Percentiles rank a stretch among this genome's conserved stretches.
Conservation (phyloP, 1,140 invertebrate species). For the Zaprionus inermis region DNA sequence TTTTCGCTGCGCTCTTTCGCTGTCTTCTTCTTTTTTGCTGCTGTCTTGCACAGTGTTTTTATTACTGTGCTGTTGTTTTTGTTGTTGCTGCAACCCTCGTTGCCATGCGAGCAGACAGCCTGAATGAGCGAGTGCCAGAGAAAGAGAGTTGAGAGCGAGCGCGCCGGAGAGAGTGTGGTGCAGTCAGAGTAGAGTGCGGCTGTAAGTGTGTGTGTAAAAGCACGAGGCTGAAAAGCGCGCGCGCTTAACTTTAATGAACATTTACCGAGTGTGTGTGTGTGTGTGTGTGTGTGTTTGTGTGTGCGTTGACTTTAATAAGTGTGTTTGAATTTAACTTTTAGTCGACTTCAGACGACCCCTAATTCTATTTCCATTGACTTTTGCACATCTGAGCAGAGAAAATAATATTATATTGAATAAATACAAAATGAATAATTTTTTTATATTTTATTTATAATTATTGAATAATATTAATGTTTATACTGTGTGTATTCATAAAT, state of each 20-base stretch:
- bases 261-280: conserved; percentile 12
- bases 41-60: conserved; percentile 52
- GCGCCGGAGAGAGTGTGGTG: neutral
- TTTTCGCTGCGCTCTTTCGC: neutral
- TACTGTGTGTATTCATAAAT: no score
- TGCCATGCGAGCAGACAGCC: conserved; percentile 48
- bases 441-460: no score
- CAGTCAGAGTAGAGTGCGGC: neutral
- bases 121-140: neutral
- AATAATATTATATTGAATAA: neutral
- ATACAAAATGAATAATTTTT: no score
- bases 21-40: conserved; percentile 24
- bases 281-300: conserved; percentile 5
- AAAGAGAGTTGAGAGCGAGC: conserved; percentile 6
- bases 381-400: neutral
- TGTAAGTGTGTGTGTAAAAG: neutral
- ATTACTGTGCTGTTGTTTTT: conserved; percentile 52
- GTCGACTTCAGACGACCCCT: neutral
- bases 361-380: neutral
- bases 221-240: conserved; percentile 10
- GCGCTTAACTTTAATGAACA: conserved; percentile 65
- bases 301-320: conserved; percentile 22
- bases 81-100: conserved; percentile 51
- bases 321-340: conserved; percentile 19
- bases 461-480: no score